These are phyloP conservation scores for Shargacucullia verbasci DNA, from an alignment of 2,888 invertebrate genomes.

Conservation along the genomic window DNA sequence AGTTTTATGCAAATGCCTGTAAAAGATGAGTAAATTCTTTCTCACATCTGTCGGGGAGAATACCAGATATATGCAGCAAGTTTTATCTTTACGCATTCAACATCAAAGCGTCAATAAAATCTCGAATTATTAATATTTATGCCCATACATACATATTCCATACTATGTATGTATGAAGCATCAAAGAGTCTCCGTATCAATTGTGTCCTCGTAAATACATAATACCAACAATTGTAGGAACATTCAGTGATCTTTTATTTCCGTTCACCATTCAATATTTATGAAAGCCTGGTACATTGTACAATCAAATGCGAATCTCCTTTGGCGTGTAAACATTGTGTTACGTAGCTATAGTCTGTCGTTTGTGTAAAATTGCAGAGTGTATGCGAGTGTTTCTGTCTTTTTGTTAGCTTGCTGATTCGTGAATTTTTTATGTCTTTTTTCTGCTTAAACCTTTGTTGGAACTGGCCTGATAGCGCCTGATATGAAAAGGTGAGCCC, in stretches of 20 bases:
- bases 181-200: conserved; percentile 49
- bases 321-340: conserved; percentile 59
- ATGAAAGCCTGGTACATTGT: conserved; percentile 48
- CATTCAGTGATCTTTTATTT: conserved; percentile 50
- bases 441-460: background rate
- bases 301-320: conserved; percentile 43
- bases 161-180: conserved; percentile 25
- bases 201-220: conserved; percentile 47
- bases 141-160: conserved; percentile 13
- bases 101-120: conserved; percentile 25
- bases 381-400: background rate
- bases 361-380: conserved; percentile 24
- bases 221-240: conserved; percentile 40
- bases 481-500: no score
- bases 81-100: conserved; percentile 1
- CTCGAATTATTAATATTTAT: conserved; percentile 42
- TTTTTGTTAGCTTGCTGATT: background rate
- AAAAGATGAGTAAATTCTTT: no score
- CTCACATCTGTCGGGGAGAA: no score
- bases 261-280: conserved; percentile 43
- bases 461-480: no score
- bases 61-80: background rate
- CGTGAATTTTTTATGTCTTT: background rate
- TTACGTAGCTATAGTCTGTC: conserved; percentile 54
- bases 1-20: background rate